Evolutionary conservation across 2,797 vertebrate species (phyloP).

Genomic region (Fratercula arctica): DNA sequence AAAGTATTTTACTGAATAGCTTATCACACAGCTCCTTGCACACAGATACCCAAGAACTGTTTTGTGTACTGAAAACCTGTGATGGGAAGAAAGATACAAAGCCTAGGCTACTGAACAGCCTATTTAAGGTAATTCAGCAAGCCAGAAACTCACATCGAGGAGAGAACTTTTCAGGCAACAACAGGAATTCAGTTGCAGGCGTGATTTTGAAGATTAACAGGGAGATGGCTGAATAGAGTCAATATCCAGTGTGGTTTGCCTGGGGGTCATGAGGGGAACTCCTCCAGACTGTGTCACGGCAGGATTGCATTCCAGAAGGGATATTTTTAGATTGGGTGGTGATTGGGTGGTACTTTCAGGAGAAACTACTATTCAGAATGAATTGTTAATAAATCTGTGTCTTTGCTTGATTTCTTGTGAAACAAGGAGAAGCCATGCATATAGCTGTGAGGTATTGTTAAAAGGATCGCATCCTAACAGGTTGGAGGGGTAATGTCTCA

Average conservation of each 20-base stretch:
- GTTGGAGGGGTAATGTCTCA: neutral
- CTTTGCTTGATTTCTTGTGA: slow-evolving; percentile 3
- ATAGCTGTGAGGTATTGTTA: neutral
- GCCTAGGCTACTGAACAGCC: neutral
- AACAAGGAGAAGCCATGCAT: neutral
- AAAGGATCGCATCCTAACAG: neutral
- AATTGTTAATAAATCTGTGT: slow-evolving; percentile 15
- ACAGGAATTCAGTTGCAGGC: neutral
- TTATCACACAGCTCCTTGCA: slow-evolving; percentile 32
- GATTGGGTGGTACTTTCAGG: neutral
- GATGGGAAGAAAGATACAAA: neutral
- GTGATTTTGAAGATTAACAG: neutral
- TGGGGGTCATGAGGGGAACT: neutral
- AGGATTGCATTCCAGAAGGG: slow-evolving; percentile 41
- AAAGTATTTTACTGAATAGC: slow-evolving; percentile 29
- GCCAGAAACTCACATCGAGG: neutral
- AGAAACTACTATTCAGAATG: slow-evolving; percentile 10
- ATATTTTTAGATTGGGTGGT: neutral
- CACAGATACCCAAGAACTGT: slow-evolving; percentile 25
- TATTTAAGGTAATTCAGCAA: neutral
- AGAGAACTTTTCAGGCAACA: neutral
- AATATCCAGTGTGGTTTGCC: neutral
- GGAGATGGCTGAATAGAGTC: neutral
- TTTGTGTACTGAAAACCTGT: slow-evolving; percentile 22
- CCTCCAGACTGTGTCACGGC: neutral